These are phyloP conservation scores for Melangyna quadrimaculata DNA, from an alignment of 2,888 invertebrate genomes.

Conservation along the genomic window DNA sequence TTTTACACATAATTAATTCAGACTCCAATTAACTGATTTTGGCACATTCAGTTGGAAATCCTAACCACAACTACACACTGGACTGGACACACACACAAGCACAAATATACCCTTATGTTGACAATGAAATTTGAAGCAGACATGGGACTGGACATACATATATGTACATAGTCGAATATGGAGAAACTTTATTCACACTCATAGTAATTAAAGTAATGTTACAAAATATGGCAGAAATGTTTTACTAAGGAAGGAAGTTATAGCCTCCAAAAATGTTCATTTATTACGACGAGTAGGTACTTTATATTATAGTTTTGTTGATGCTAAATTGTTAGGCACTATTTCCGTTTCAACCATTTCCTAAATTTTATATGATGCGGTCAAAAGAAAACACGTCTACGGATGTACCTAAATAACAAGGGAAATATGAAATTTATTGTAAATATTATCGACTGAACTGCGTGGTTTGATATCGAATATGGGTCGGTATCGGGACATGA, in stretches of 20 bases:
- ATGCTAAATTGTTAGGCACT: not conserved
- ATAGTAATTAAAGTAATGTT: conserved; percentile 20
- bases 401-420: not conserved
- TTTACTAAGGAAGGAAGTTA: conserved; percentile 14
- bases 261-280: conserved; percentile 3
- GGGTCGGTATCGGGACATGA: too few relatives aligned
- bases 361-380: not conserved
- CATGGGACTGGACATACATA: conserved; percentile 7
- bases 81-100: not conserved
- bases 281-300: not conserved
- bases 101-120: not conserved
- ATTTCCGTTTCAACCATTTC: conserved; percentile 8
- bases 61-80: conserved; percentile 54
- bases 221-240: not conserved
- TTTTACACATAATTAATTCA: conserved; percentile 72
- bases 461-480: too few relatives aligned
- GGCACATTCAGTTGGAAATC: conserved; percentile 60
- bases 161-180: not conserved
- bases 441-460: too few relatives aligned
- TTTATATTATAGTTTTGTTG: not conserved
- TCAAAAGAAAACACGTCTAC: not conserved
- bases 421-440: not conserved
- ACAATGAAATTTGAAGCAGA: conserved; percentile 39
- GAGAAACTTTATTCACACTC: conserved; percentile 15
- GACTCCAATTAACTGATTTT: conserved; percentile 71